Evolutionary conservation across 2,113 vertebrate genomes (phyloP).

Genomic region (Hiodon tergisus): DNA sequence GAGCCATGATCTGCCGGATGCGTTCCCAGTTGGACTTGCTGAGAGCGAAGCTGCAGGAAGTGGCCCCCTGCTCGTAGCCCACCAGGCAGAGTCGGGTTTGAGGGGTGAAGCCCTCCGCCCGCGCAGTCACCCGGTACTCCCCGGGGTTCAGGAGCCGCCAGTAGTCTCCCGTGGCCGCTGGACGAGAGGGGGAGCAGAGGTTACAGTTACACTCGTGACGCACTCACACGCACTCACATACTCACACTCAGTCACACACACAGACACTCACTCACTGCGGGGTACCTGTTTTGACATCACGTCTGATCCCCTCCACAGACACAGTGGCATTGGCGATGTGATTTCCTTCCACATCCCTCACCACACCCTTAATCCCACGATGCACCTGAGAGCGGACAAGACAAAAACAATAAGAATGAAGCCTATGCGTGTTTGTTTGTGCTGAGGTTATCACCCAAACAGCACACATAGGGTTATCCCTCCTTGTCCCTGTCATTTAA

Average conservation of each 20-base stretch:
- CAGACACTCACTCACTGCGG: too few relatives aligned
- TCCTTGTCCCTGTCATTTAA: background rate
- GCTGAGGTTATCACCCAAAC: background rate
- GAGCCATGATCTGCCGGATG: constrained; percentile 69
- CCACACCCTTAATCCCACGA: constrained; percentile 83
- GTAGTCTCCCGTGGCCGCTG: constrained; percentile 76
- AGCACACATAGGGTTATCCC: background rate
- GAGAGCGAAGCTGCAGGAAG: constrained; percentile 81
- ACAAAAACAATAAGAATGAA: background rate
- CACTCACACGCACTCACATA: too few relatives aligned
- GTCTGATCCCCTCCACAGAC: constrained; percentile 78
- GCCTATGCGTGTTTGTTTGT: too few relatives aligned
- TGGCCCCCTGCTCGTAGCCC: constrained; percentile 81
- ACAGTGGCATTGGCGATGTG: constrained; percentile 79
- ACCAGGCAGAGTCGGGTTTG: constrained; percentile 75
- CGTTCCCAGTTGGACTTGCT: constrained; percentile 75
- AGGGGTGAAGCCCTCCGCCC: constrained; percentile 71
- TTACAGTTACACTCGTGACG: background rate
- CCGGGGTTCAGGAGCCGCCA: constrained; percentile 93
- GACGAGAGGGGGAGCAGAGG: background rate
- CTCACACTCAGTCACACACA: too few relatives aligned
- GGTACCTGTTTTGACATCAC: constrained; percentile 80
- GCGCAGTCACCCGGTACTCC: constrained; percentile 74
- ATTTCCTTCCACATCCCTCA: constrained; percentile 78
- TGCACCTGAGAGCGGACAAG: constrained; percentile 65